Conservation (phyloP, 2,113 vertebrate species). For the Phalacrocorax pelagicus region DNA sequence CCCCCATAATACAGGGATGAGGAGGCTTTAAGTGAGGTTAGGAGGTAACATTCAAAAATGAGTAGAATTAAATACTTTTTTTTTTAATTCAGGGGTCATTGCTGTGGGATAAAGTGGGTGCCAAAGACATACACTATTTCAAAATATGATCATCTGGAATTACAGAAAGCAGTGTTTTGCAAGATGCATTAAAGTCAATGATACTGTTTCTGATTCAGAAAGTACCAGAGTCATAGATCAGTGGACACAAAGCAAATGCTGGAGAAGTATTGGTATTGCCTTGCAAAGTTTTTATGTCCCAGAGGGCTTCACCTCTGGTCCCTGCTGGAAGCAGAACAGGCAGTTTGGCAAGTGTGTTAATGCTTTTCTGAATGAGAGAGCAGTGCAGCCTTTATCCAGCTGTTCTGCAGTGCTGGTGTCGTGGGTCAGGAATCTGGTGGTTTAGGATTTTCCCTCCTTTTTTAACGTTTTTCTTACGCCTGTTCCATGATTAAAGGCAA, state of each 20-base stretch:
- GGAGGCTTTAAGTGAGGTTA: background rate
- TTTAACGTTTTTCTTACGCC: background rate
- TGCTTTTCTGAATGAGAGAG: background rate
- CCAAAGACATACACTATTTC: background rate
- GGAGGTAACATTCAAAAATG: background rate
- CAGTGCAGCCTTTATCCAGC: background rate
- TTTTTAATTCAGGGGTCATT: background rate
- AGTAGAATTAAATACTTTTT: background rate
- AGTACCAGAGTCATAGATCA: accelerated
- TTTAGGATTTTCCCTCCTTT: background rate
- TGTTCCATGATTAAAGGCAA: constrained; percentile 68
- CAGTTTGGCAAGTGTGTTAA: background rate
- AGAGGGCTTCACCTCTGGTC: background rate
- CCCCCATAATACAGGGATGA: background rate
- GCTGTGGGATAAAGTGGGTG: background rate
- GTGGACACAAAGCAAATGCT: background rate
- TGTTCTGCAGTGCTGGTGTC: background rate
- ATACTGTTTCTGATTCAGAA: background rate
- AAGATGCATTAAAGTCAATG: background rate
- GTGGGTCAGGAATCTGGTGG: background rate
- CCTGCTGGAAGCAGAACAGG: background rate
- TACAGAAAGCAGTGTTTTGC: background rate
- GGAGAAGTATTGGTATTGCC: background rate
- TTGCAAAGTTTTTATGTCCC: background rate
- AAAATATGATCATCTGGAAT: background rate